phyloP scores from a whole-genome alignment of 2,113 vertebrate genomes.

The Bubalus kerabau region DNA sequence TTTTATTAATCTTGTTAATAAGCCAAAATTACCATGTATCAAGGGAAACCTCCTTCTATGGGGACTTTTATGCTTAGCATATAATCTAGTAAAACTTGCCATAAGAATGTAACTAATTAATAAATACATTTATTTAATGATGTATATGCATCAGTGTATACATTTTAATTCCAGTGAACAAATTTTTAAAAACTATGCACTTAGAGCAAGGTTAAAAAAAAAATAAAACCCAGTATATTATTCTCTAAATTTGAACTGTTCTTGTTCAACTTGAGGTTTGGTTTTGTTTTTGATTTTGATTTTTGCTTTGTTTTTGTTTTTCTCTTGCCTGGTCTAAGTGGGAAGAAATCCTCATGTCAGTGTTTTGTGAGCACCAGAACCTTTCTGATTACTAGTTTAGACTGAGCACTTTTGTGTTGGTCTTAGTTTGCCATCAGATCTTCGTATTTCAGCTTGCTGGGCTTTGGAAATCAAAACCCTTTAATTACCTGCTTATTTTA shows the following conservation, averaged over 20 bases:
- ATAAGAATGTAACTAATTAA: not conserved
- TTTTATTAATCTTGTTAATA: constrained; percentile 38
- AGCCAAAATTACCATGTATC: not conserved
- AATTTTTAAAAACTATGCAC: not conserved
- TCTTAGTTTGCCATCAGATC: constrained; percentile 32
- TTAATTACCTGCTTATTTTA: constrained; percentile 44
- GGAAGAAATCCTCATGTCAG: not conserved
- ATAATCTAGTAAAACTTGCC: not conserved
- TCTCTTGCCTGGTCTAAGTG: not conserved
- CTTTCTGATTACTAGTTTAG: constrained; percentile 6
- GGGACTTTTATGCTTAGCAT: not conserved
- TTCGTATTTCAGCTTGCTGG: constrained; percentile 28
- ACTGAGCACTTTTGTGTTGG: not conserved
- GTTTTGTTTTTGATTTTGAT: not conserved
- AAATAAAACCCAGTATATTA: not conserved
- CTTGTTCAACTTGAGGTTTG: not conserved
- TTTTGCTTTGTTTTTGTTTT: not conserved
- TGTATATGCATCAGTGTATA: not conserved
- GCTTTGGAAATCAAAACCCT: constrained; percentile 43
- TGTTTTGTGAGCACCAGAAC: constrained; percentile 19
- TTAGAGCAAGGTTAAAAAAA: constrained; percentile 2
- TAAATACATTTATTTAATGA: not conserved
- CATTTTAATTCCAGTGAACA: not conserved
- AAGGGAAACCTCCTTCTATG: not conserved
- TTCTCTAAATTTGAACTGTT: constrained; percentile 26